Percentiles rank a stretch among this genome's conserved stretches.
These are phyloP conservation scores for Monodelphis domestica DNA, from an alignment of 2,797 vertebrate genomes.

Conservation along the genomic window DNA sequence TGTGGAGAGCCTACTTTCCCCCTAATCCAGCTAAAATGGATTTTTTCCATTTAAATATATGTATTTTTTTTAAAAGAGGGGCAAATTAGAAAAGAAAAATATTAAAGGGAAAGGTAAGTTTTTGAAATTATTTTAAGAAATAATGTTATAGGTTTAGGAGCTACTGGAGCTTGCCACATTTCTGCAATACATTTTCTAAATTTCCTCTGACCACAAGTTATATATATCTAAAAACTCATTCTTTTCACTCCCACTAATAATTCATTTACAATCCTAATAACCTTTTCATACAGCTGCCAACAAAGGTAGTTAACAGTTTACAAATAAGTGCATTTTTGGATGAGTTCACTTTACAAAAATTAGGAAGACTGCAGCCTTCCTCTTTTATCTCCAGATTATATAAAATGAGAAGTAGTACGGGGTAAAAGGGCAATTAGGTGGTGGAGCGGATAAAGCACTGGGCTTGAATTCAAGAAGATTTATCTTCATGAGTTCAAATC, in stretches of 20 bases:
- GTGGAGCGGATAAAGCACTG: too few species aligned
- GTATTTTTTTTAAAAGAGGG: slow-evolving; percentile 53
- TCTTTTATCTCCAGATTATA: neutral
- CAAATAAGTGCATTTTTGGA: slow-evolving; percentile 1
- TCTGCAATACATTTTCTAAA: slow-evolving; percentile 73
- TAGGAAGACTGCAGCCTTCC: neutral
- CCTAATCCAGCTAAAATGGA: neutral
- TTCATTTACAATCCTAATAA: slow-evolving; percentile 25
- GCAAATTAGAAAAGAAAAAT: neutral
- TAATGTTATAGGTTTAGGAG: slow-evolving; percentile 51
- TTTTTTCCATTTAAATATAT: slow-evolving; percentile 14
- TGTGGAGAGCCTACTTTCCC: neutral
- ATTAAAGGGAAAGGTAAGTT: slow-evolving; percentile 3
- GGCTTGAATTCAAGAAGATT: too few species aligned
- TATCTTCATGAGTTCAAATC: too few species aligned
- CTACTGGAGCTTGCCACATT: slow-evolving; percentile 45
- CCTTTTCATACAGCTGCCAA: slow-evolving; percentile 48
- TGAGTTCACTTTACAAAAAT: neutral
- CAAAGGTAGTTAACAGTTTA: neutral
- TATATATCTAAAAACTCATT: slow-evolving; percentile 59
- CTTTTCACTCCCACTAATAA: slow-evolving; percentile 52
- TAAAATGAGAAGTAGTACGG: neutral
- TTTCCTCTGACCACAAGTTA: slow-evolving; percentile 41
- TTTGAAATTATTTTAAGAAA: slow-evolving; percentile 46
- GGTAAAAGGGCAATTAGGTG: too few species aligned